Percentiles rank a stretch among this genome's conserved stretches.
phyloP scores from a whole-genome alignment of 2,888 invertebrate species.

The Coecobrya sp. region DNA sequence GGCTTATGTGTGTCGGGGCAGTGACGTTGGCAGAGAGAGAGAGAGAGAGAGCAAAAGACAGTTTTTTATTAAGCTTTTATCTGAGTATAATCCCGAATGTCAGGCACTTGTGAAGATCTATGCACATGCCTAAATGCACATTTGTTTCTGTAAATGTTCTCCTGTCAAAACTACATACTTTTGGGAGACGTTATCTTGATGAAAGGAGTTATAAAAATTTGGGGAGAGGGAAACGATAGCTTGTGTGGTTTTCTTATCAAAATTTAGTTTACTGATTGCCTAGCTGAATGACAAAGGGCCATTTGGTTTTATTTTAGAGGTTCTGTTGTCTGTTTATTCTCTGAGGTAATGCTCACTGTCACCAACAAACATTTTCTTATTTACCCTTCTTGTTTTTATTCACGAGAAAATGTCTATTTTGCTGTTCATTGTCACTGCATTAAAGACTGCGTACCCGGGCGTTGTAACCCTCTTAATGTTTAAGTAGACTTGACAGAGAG shows the following conservation, averaged over 20 bases:
- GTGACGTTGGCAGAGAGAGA: not conserved
- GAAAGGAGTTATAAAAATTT: slow-evolving; percentile 41
- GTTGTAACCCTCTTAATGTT: too few species aligned
- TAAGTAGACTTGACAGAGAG: not conserved
- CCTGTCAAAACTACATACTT: slow-evolving; percentile 52
- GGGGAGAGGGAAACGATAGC: slow-evolving; percentile 31
- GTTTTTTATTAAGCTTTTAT: not conserved
- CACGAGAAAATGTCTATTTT: not conserved
- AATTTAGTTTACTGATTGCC: not conserved
- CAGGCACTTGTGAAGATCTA: not conserved
- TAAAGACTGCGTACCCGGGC: not conserved
- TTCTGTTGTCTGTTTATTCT: slow-evolving; percentile 24
- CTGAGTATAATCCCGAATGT: slow-evolving; percentile 1
- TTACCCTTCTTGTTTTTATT: not conserved
- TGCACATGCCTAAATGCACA: slow-evolving; percentile 14
- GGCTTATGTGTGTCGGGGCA: too few species aligned
- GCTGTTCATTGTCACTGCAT: not conserved
- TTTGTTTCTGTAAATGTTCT: slow-evolving; percentile 33
- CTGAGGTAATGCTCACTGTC: not conserved
- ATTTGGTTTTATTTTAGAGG: too few species aligned
- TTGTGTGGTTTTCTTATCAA: not conserved
- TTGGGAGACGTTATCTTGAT: slow-evolving; percentile 58
- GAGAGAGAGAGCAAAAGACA: not conserved
- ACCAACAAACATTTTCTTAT: not conserved
- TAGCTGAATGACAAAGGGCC: not conserved